Conservation (phyloP, 2,113 vertebrate species). For the Halichoerus grypus region DNA sequence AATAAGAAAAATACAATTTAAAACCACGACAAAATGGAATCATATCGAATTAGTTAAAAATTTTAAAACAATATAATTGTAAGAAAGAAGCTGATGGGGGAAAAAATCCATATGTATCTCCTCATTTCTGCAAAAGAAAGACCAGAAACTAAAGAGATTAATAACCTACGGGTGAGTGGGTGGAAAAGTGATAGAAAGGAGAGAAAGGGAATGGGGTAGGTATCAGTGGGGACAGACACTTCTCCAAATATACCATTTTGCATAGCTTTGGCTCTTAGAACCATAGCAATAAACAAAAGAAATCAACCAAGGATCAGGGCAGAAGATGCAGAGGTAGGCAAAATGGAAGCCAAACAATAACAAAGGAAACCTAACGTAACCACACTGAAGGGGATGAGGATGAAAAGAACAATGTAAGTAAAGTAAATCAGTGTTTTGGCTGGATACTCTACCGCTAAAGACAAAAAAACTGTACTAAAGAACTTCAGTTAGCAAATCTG, state of each 20-base stretch:
- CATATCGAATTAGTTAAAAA: background rate
- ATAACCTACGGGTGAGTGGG: background rate
- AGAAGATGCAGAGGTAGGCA: background rate
- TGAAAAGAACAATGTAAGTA: background rate
- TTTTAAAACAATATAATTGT: background rate
- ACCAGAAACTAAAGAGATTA: background rate
- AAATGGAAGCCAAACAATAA: background rate
- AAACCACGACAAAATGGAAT: background rate
- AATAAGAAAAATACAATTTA: background rate
- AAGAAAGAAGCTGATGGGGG: background rate
- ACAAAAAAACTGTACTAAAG: background rate
- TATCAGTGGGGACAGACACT: background rate
- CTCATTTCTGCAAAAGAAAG: constrained; percentile 29
- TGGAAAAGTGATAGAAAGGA: background rate
- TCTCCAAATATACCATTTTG: background rate
- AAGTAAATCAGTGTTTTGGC: background rate
- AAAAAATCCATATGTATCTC: background rate
- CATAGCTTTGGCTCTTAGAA: background rate
- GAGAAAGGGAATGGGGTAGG: background rate
- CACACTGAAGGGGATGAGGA: background rate
- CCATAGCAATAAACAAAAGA: background rate
- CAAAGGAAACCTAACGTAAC: background rate
- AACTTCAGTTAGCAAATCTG: background rate
- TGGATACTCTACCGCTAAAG: background rate
- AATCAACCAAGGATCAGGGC: background rate